phyloP scores from a whole-genome alignment of 1,140 invertebrate species.

The Aphaenogaster rudis region DNA sequence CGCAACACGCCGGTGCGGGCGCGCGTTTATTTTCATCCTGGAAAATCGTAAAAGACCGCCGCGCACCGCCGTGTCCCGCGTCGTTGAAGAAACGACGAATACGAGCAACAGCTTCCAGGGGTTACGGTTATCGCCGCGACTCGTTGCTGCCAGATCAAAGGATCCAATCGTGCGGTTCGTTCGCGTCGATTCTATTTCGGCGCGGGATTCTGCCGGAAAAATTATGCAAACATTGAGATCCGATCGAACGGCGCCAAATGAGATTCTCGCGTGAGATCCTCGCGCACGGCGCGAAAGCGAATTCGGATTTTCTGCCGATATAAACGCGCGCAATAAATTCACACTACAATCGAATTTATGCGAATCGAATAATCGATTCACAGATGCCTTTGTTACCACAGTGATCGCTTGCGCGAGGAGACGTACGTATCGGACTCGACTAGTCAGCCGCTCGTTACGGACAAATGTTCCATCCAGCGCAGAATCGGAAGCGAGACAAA shows the following conservation, averaged over 20 bases:
- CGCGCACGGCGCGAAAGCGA: not conserved
- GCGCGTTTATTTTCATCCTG: conserved; percentile 82
- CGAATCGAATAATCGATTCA: not conserved
- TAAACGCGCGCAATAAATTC: not conserved
- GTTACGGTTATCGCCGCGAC: conserved; percentile 37
- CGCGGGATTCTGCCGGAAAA: conserved; percentile 12
- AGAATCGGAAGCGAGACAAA: conserved; percentile 76
- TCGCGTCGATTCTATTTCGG: conserved; percentile 43
- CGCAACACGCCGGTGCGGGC: conserved; percentile 64
- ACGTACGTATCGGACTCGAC: conserved; percentile 23
- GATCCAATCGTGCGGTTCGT: conserved; percentile 29
- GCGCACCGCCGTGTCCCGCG: not conserved
- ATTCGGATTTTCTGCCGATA: not conserved
- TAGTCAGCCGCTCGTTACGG: not conserved
- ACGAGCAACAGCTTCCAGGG: conserved; percentile 26
- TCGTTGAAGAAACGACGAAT: conserved; percentile 17
- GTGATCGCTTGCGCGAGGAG: conserved; percentile 1
- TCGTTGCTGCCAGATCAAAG: conserved; percentile 56
- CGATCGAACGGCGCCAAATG: not conserved
- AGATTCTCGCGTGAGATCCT: not conserved
- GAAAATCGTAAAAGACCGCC: conserved; percentile 78
- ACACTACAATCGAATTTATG: not conserved
- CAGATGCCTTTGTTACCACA: conserved; percentile 8
- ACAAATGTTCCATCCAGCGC: conserved; percentile 44
- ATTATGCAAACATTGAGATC: conserved; percentile 4